phyloP scores from a whole-genome alignment of 37 sponge, comb jelly and placozoan species.

The Crambe crambe region DNA sequence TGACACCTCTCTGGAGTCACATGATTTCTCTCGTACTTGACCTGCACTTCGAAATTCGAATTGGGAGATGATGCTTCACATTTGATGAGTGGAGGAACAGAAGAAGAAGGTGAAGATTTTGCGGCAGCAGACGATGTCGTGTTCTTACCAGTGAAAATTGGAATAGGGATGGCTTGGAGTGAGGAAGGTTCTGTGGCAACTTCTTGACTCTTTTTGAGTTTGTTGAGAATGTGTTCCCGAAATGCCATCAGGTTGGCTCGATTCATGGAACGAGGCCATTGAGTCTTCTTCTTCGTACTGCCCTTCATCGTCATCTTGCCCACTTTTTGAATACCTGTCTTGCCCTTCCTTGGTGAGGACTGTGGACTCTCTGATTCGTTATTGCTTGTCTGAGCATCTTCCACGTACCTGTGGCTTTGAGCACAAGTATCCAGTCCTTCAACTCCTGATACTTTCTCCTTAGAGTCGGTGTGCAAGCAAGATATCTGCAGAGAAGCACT shows the following conservation, averaged over 20 bases:
- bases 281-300: constrained; percentile 10
- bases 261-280: constrained; percentile 71
- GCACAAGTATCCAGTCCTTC: background rate
- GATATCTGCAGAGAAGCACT: too few species aligned
- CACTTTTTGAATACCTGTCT: background rate
- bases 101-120: background rate
- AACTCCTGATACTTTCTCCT: background rate
- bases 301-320: background rate
- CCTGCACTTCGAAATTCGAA: constrained; percentile 7
- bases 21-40: constrained; percentile 15
- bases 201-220: constrained; percentile 61
- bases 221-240: constrained; percentile 60
- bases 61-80: background rate
- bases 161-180: background rate
- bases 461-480: too few species aligned
- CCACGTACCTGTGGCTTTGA: background rate
- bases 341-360: background rate
- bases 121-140: too few species aligned
- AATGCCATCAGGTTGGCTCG: constrained; percentile 67
- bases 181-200: background rate
- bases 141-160: background rate
- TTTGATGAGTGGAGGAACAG: background rate
- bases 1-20: constrained; percentile 1
- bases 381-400: too few species aligned
- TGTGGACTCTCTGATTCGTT: background rate